Evolutionary conservation across 2,888 invertebrate genomes (phyloP), one percentile per base, ranked within the genome.

Genomic region (Taphrorychus bicolor): DNA sequence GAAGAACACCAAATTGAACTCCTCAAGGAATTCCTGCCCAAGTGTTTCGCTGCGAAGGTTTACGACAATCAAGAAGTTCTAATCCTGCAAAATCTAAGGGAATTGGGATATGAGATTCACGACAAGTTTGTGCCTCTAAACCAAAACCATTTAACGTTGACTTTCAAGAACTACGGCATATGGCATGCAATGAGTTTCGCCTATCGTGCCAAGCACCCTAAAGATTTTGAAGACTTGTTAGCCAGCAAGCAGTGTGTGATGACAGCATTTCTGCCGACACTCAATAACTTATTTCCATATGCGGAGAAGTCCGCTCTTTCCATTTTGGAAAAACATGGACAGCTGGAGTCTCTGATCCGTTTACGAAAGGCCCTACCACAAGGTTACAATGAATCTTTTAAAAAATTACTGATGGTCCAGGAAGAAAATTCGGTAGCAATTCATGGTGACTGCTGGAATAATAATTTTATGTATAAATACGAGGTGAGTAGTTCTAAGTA

Each of bases 401-500:
- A 19, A 5, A 18, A 19, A 5, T 52, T 63, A 19, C n/a, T 21
- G 5, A 16, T 2, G n/a, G 19, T 24, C n/a, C 18, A 7, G 4
- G 51, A 51, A 18, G 51, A 51, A 18, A 18, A 51, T 0, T 19
- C n/a, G 5, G 19, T 19, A 16, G 11, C 42, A 2, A 42, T 57
- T 7, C 73, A 73, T 62, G 69, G 72, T 7, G 73, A 73, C 62
- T 70, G 66, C 16, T 72, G 72, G 58, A 70, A 70, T 49, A 70
- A 71, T 49, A 73, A 73, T 21, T 70, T 67, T 21, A 59, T 73
- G 58, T 72, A 69, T 56, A 69, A 72, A 69, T 72, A 73, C 49
- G n/a, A 68, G 63, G 73, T 73, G 59, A 70, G 59, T 21, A 0
- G 0, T 5, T 11, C 14, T 16, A 16, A n/a, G n/a, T n/a, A n/a